Percentiles rank a stretch among this genome's conserved stretches.
phyloP scores from a whole-genome alignment of 35 echinoderm and acorn worm species.

The Hemicentrotus pulcherrimus region DNA sequence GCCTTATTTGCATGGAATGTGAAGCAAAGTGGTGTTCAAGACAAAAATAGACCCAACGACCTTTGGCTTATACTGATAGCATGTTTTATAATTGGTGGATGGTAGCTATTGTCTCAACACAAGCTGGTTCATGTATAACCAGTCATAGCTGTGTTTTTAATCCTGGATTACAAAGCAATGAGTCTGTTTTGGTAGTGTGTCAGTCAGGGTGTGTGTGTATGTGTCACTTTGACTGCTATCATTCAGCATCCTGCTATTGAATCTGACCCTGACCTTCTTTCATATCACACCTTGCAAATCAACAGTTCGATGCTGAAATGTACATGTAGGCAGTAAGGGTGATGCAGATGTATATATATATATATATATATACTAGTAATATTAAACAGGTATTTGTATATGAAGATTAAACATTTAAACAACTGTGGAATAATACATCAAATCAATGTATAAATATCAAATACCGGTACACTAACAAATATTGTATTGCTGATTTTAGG shows the following conservation, averaged over 20 bases:
- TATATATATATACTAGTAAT: no score
- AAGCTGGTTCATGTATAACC: neutral
- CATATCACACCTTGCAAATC: neutral
- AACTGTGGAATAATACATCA: no score
- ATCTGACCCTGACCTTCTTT: neutral
- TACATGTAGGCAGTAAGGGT: neutral
- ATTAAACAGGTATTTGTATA: no score
- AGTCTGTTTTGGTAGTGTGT: neutral
- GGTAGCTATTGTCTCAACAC: neutral
- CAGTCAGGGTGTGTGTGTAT: neutral
- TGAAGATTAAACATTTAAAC: no score
- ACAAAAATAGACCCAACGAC: neutral
- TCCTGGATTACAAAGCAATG: neutral
- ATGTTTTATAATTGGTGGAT: neutral
- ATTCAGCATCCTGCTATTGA: neutral
- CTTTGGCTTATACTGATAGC: neutral
- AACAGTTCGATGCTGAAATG: neutral
- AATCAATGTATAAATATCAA: no score
- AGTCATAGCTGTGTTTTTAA: neutral
- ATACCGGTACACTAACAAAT: no score
- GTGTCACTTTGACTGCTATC: neutral
- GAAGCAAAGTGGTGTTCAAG: neutral
- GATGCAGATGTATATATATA: no score
- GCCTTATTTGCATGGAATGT: neutral
- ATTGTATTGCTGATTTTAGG: no score